Base-by-base conservation (phyloP, 2,888 invertebrate genomes). In the Mesochorus sp. region DNA sequence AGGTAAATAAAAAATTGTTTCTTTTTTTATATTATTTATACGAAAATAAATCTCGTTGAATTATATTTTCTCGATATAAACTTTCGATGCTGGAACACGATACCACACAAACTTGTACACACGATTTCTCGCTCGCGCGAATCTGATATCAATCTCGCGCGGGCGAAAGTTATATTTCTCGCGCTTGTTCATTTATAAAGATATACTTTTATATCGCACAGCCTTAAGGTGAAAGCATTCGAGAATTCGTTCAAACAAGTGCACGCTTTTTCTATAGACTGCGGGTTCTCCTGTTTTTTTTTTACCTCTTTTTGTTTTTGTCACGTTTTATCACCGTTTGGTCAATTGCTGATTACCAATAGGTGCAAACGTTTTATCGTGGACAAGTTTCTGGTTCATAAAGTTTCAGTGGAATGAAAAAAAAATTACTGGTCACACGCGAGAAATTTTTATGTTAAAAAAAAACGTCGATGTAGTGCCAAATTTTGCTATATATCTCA, bases 161-260 rank as follows among this genome's bases (percentile, higher is more conserved):
- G 28, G 37, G 81, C 76, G 79, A 81, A 81, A 81, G 81, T 81
- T 57, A 61, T 10, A 39, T 51, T 42, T 49, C 64, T 39, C 49
- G 61, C 49, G 67, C 62, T 68, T 28, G 34, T 57, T 68, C 12
- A 31, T 70, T 31, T 57, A 34, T 28, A 31, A 8, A 31, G 3
- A 31, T 31, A 64, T 34, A 66, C 57, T 31, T 67, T 57, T 71
- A 61, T 61, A 59, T 51, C 31, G 14, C n/a, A n/a, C n/a, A n/a
- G 21, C 6, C 42, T 42, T 19, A 37, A 34, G 68, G 80, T 81
- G 80, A 81, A 81, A 81, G 80, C 71, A 70, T 57, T 59, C 47
- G n/a, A n/a, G 74, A 71, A 64, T 81, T 76, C 59, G 49, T 76
- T 73, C 28, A 44, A 71, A 39, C 53, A 44, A 51, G 59, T 59